Evolutionary conservation across 2,888 invertebrate species (phyloP).

Genomic region (Trissoscelio sp.): DNA sequence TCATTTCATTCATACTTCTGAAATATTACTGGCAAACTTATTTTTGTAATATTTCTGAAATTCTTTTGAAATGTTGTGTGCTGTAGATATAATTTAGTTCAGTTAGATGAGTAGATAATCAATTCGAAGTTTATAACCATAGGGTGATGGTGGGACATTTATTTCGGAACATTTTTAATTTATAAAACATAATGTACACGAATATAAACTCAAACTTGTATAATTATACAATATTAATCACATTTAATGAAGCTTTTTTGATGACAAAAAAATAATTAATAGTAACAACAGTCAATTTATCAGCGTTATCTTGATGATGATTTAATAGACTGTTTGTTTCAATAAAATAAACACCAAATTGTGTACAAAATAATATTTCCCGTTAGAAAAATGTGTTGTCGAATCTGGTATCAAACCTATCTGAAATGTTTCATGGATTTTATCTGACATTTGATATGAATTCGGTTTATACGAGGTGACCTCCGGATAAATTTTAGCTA

Average conservation of each 20-base stretch:
- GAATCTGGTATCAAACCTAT: not conserved
- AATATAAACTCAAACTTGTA: not conserved
- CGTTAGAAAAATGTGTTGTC: not conserved
- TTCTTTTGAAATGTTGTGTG: constrained; percentile 46
- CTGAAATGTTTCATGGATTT: not conserved
- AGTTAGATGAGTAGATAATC: constrained; percentile 18
- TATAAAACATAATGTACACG: too few relatives aligned
- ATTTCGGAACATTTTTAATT: not conserved
- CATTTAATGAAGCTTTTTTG: too few relatives aligned
- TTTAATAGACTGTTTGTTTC: too few relatives aligned
- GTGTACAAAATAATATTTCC: not conserved
- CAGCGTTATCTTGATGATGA: too few relatives aligned
- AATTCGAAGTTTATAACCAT: not conserved
- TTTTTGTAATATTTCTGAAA: constrained; percentile 44
- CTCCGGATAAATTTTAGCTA: too few relatives aligned
- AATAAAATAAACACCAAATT: not conserved
- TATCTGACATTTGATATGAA: not conserved
- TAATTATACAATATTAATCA: not conserved
- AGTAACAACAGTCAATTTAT: not conserved
- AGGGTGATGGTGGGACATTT: constrained; percentile 22
- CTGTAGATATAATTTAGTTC: constrained; percentile 33
- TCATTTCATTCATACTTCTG: constrained; percentile 34
- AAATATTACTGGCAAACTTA: constrained; percentile 38
- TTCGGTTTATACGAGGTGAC: not conserved
- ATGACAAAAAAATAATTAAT: not conserved